Percentiles rank a stretch among this genome's conserved stretches.
These are phyloP conservation scores for Edolisoma coerulescens DNA, from an alignment of 2,113 vertebrate genomes.

Conservation along the genomic window DNA sequence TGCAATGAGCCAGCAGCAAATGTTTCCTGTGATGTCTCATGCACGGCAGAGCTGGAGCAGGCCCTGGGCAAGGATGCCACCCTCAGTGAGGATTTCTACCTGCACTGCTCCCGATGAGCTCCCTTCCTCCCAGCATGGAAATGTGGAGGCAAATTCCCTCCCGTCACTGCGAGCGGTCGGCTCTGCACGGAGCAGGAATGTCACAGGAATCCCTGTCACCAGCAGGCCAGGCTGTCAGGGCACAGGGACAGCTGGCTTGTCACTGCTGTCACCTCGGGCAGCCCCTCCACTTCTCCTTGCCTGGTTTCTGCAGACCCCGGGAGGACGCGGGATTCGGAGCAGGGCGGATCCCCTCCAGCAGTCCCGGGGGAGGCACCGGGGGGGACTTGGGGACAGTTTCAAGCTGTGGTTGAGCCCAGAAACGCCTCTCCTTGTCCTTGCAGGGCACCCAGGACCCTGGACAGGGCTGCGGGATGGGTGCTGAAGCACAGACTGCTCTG, in stretches of 20 bases:
- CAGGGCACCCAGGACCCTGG: background rate
- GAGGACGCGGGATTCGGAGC: background rate
- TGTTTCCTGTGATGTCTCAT: background rate
- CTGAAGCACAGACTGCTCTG: background rate
- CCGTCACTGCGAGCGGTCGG: fast-evolving
- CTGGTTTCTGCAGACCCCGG: background rate
- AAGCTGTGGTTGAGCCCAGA: background rate
- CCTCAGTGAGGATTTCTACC: background rate
- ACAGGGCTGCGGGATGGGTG: background rate
- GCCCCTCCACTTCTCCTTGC: background rate
- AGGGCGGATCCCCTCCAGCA: background rate
- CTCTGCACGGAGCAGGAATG: background rate
- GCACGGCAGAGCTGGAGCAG: background rate
- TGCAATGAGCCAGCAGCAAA: background rate
- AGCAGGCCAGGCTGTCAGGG: background rate
- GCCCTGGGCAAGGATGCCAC: background rate
- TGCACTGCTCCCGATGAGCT: background rate
- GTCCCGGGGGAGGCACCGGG: background rate
- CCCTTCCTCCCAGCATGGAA: background rate
- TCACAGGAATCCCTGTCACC: background rate
- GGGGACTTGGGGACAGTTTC: background rate
- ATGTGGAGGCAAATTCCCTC: background rate
- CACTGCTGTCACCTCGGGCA: background rate
- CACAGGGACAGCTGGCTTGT: background rate
- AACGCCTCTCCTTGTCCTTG: background rate